These are phyloP conservation scores for Nesoenas mayeri DNA, from an alignment of 2,113 vertebrate species.

Conservation along the genomic window DNA sequence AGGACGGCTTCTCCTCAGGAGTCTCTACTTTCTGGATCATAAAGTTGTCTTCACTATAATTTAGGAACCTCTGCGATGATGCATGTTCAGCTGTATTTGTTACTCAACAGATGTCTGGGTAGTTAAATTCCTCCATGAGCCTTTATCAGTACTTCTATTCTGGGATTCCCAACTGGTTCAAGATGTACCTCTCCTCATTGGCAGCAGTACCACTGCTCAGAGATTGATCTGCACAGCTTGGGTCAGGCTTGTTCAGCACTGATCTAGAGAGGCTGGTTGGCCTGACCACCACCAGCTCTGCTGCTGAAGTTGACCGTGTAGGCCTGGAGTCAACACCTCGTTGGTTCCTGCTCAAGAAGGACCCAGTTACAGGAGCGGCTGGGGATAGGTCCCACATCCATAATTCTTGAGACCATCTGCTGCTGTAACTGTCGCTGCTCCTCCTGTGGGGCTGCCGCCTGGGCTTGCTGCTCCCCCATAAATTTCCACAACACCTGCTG, in stretches of 20 bases:
- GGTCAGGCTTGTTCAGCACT: neutral
- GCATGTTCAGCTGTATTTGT: conserved; percentile 76
- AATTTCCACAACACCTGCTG: conserved; percentile 45
- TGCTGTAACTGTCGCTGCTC: neutral
- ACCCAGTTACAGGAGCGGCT: neutral
- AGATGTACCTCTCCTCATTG: neutral
- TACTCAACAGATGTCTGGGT: conserved; percentile 78
- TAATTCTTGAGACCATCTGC: conserved; percentile 33
- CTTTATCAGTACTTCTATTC: conserved; percentile 62
- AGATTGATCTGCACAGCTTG: neutral
- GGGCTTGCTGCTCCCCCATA: conserved; percentile 13
- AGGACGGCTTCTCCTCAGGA: conserved; percentile 68
- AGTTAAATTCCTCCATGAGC: conserved; percentile 73
- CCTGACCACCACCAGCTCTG: neutral
- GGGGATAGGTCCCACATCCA: neutral
- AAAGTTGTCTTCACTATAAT: conserved; percentile 76
- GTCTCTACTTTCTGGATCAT: conserved; percentile 73
- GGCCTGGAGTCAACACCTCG: neutral
- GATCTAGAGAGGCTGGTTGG: neutral
- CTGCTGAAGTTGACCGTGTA: neutral
- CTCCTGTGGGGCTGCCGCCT: conserved; percentile 13
- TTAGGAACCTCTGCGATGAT: conserved; percentile 77
- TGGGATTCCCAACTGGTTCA: conserved; percentile 66
- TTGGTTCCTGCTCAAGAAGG: neutral
- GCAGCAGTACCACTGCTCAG: neutral